A percentile compares a stretch with the other conserved stretches of the same genome.
Evolutionary conservation across 2,797 vertebrate species (phyloP).

Genomic region (Gambelia wislizenii): DNA sequence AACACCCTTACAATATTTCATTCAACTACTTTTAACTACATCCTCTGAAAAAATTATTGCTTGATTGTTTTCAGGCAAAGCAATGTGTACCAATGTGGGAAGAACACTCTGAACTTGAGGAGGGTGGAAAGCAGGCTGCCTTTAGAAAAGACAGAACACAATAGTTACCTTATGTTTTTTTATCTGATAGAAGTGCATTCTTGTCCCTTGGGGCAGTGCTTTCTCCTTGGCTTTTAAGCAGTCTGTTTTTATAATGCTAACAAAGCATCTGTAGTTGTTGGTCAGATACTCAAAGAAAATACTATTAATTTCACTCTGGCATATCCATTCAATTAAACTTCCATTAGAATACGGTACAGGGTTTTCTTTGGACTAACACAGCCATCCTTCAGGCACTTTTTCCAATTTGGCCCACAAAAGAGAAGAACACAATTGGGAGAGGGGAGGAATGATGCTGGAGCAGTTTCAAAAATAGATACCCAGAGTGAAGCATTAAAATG

Average conservation of each 20-base stretch:
- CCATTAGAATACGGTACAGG: neutral
- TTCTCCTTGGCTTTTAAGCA: slow-evolving; percentile 3
- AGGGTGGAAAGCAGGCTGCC: neutral
- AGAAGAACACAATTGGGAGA: neutral
- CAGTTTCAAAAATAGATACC: neutral
- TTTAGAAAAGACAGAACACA: neutral
- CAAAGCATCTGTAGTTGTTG: neutral
- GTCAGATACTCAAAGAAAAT: neutral
- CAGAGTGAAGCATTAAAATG: neutral
- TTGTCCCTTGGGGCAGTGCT: neutral
- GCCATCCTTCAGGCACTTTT: neutral
- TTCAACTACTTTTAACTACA: neutral
- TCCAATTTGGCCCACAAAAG: neutral
- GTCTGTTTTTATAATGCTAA: neutral
- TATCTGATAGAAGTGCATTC: neutral
- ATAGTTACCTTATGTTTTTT: neutral
- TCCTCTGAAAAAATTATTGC: neutral
- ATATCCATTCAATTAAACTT: slow-evolving; percentile 8
- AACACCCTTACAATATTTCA: neutral
- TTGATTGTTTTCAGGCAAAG: neutral
- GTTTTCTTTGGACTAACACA: neutral
- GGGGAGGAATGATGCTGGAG: neutral
- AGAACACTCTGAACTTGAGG: neutral
- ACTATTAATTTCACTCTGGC: neutral
- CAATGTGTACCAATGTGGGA: neutral